Evolutionary conservation across 2,888 invertebrate genomes (phyloP), one percentile per base, ranked within the genome.

Genomic region (Boloria selene): DNA sequence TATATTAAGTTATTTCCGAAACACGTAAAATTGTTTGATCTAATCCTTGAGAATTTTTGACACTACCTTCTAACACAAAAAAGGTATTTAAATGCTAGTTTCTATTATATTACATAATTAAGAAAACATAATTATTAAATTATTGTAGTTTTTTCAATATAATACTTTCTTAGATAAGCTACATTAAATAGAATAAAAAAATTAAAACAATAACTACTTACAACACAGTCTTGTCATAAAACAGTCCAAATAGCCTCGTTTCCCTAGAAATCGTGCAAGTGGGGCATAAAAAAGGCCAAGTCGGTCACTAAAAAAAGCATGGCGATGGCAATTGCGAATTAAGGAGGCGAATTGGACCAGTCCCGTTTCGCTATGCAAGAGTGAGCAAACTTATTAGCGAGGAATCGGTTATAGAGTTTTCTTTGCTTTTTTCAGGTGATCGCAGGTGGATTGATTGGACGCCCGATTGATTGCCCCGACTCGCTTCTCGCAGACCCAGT

Each of bases 281-380:
- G 50, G 71, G 68, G 61, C 72, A 68, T 66, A 70, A 71, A 72
- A n/a, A 70, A 65, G 66, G 68, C 22, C 56, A 56, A 45, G 45
- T 56, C 56, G 56, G 31, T 26, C 26, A 16, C 53, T n/a, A 65
- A 71, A 71, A 71, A 67, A 65, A 64, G 66, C 65, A 67, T 79
- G 79, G 76, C 81, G 82, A 81, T 79, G 78, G 73, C 84, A 85
- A 87, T 85, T 85, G 86, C 78, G 81, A 85, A 83, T 83, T 82
- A 82, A 81, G 81, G 79, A 80, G 79, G 75, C 77, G 80, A 83
- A 84, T 83, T 83, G 88, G 83, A 80, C 81, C 87, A 86, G 88
- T 88, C 88, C 85, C 86, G 86, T 75, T 83, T 76, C 78, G 83
- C 80, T 82, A 88, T 90, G 91, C 88, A 87, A 90, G 87, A 90